Evolutionary conservation across 2,797 vertebrate species (phyloP).

Genomic region (Echiichthys vipera): DNA sequence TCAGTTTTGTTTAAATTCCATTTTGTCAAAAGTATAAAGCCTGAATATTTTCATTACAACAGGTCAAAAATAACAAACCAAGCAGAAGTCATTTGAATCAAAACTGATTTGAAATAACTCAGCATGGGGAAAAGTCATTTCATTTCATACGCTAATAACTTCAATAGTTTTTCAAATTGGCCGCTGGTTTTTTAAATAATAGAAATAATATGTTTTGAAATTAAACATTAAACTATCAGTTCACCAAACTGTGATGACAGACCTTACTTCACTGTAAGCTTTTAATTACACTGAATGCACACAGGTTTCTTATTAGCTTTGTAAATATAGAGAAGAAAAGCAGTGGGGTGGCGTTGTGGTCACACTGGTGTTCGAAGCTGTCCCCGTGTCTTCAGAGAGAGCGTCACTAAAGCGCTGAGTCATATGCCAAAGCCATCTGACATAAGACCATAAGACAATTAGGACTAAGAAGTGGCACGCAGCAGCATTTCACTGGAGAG

Average conservation of each 20-base stretch:
- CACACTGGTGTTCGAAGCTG: slow-evolving; percentile 23
- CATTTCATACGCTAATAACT: neutral
- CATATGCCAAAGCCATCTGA: slow-evolving; percentile 71
- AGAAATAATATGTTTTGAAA: neutral
- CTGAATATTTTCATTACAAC: neutral
- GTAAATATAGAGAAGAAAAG: neutral
- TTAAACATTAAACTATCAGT: neutral
- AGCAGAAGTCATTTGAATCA: neutral
- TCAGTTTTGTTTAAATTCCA: neutral
- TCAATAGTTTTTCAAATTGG: neutral
- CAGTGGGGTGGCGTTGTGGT: neutral
- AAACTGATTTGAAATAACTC: neutral
- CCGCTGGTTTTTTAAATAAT: neutral
- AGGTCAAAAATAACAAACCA: neutral
- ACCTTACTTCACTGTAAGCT: neutral
- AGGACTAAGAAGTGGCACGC: slow-evolving; percentile 60
- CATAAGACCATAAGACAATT: slow-evolving; percentile 67
- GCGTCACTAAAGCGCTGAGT: slow-evolving; percentile 71
- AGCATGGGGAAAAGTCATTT: no score
- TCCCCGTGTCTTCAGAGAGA: slow-evolving; percentile 45
- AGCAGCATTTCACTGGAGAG: slow-evolving; percentile 43
- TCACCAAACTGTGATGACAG: neutral
- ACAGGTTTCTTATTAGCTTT: neutral
- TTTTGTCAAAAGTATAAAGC: neutral
- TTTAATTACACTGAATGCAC: neutral